Conservation (phyloP, 64 coral and sea anemone genomes). For the Stichodactyla mertensii region DNA sequence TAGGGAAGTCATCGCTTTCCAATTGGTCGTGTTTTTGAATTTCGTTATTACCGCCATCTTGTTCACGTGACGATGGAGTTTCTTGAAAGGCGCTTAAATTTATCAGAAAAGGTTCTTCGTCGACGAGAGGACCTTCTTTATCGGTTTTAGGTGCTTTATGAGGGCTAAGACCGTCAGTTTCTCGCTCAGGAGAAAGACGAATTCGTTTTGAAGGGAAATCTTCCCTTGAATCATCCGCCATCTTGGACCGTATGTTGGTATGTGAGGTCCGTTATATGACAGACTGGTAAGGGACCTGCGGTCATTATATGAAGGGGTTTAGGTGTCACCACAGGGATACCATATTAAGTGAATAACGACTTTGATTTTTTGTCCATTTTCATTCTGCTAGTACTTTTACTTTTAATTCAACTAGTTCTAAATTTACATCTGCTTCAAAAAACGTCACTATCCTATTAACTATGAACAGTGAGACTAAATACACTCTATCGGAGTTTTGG, state of each 20-base stretch:
- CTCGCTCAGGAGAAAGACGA: conserved; percentile 69
- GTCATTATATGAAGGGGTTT: neutral
- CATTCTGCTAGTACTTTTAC: too few species aligned
- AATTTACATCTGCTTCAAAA: too few species aligned
- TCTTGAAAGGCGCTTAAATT: neutral
- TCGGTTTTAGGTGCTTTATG: too few species aligned
- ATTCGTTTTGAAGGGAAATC: conserved; percentile 54
- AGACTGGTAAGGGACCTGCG: neutral
- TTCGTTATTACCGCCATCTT: neutral
- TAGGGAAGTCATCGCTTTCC: conserved; percentile 65
- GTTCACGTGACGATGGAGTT: neutral
- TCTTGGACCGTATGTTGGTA: neutral
- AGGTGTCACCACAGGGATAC: neutral
- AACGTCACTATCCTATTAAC: too few species aligned
- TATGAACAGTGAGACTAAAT: too few species aligned
- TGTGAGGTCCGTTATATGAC: neutral
- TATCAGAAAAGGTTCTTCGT: neutral
- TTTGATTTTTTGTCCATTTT: too few species aligned
- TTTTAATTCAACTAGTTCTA: too few species aligned
- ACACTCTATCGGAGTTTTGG: too few species aligned
- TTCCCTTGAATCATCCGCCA: too few species aligned
- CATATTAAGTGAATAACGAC: neutral
- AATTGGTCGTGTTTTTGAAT: conserved; percentile 36
- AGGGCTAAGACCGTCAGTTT: conserved; percentile 17
- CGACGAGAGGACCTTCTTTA: neutral